Evolutionary conservation across 2,113 vertebrate genomes (phyloP).

Genomic region (Hypanus sabinus): DNA sequence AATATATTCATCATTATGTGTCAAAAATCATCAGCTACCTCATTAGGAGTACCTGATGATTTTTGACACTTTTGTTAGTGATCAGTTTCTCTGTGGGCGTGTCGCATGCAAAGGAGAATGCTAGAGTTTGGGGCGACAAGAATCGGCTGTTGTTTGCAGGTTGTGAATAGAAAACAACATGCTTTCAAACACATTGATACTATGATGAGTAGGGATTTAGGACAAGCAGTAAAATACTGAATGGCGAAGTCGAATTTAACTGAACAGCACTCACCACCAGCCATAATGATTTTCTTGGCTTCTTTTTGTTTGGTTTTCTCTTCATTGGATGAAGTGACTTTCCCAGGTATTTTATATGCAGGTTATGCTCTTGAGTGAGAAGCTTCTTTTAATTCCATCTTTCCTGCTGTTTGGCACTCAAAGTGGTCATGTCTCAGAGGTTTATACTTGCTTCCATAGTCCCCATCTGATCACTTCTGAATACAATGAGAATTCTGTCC

Average conservation of each 20-base stretch:
- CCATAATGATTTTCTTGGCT: neutral
- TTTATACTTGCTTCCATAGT: neutral
- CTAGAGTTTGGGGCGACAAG: neutral
- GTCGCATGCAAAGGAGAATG: neutral
- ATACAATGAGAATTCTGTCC: neutral
- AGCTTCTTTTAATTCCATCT: neutral
- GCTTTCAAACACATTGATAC: slow-evolving; percentile 22
- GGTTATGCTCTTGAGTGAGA: neutral
- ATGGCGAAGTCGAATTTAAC: neutral
- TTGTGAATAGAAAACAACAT: slow-evolving; percentile 16
- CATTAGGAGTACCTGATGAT: slow-evolving; percentile 17
- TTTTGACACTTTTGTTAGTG: slow-evolving; percentile 14
- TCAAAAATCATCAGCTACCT: slow-evolving; percentile 33
- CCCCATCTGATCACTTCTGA: neutral
- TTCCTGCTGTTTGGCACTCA: neutral
- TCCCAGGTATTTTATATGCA: neutral
- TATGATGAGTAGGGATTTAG: neutral
- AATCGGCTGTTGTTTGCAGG: neutral
- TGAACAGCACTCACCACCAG: slow-evolving; percentile 1
- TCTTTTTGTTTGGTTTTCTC: neutral
- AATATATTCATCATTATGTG: slow-evolving; percentile 36
- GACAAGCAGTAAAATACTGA: neutral
- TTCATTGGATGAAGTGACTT: slow-evolving; percentile 9
- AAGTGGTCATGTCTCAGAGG: neutral
- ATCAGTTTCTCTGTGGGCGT: slow-evolving; percentile 22